phyloP scores from a whole-genome alignment of 2,888 invertebrate genomes.

The Chelonus formosanus region DNA sequence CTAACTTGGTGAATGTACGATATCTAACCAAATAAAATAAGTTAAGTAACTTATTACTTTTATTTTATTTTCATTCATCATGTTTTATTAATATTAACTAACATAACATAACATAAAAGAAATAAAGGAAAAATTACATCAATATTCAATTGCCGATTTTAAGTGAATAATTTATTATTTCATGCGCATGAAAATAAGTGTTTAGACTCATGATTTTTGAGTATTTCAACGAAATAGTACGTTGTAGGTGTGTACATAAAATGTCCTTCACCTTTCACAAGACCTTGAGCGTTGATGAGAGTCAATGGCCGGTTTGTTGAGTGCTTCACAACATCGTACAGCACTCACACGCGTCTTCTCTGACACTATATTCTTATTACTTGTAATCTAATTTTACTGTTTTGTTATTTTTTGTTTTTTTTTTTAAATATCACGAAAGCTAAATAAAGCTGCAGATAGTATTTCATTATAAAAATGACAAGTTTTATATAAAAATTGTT shows the following conservation, averaged over 20 bases:
- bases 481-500: too few species aligned
- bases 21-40: constrained; percentile 51
- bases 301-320: constrained; percentile 43
- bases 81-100: background rate
- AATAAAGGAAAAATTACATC: background rate
- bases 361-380: constrained; percentile 4
- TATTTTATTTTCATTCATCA: constrained; percentile 12
- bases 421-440: too few species aligned
- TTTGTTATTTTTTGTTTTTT: constrained; percentile 6
- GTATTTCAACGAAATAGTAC: background rate
- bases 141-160: too few species aligned
- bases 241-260: constrained; percentile 1
- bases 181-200: too few species aligned
- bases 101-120: background rate
- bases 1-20: constrained; percentile 33
- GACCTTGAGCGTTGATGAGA: constrained; percentile 38
- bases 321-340: constrained; percentile 25
- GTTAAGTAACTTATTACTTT: constrained; percentile 17
- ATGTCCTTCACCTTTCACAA: constrained; percentile 48
- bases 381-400: background rate
- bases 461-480: too few species aligned
- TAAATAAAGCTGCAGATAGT: too few species aligned
- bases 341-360: background rate
- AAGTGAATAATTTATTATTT: too few species aligned
- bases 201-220: background rate